phyloP scores from a whole-genome alignment of 2,888 invertebrate species.

The Idaea straminata region DNA sequence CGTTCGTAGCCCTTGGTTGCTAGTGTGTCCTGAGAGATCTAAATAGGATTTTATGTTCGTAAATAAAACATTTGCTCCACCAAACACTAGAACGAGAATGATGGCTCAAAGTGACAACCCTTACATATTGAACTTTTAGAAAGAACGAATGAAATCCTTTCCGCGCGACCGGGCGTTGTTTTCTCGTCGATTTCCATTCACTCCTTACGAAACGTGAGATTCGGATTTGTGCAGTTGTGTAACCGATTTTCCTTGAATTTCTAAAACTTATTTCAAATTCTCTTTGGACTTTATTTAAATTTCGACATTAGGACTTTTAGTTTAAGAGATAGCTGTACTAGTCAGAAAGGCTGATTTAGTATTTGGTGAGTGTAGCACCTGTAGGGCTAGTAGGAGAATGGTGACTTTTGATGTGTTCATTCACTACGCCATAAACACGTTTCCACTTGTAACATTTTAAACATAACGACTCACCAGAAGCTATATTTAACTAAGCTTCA shows the following conservation, averaged over 20 bases:
- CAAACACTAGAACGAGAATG: background rate
- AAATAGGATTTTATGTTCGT: constrained; percentile 1
- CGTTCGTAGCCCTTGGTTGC: no score
- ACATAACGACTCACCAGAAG: no score
- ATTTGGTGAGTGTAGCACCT: background rate
- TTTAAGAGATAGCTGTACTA: background rate
- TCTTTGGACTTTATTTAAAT: constrained; percentile 12
- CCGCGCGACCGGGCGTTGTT: constrained; percentile 42
- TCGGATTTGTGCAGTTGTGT: constrained; percentile 29
- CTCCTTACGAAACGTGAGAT: constrained; percentile 26
- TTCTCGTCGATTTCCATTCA: constrained; percentile 54
- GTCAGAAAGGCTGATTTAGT: background rate
- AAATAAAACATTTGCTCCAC: background rate
- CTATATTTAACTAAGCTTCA: no score
- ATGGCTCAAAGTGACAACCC: constrained; percentile 14
- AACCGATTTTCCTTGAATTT: constrained; percentile 26
- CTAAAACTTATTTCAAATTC: constrained; percentile 18
- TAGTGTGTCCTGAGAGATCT: no score
- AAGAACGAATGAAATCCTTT: constrained; percentile 46
- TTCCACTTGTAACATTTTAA: no score
- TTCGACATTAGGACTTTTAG: background rate
- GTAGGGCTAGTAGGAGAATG: no score
- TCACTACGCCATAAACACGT: no score
- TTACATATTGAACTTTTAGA: constrained; percentile 17
- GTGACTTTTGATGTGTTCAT: no score